Base-by-base conservation (phyloP, 2,113 vertebrate species). In the Piprites chloris region DNA sequence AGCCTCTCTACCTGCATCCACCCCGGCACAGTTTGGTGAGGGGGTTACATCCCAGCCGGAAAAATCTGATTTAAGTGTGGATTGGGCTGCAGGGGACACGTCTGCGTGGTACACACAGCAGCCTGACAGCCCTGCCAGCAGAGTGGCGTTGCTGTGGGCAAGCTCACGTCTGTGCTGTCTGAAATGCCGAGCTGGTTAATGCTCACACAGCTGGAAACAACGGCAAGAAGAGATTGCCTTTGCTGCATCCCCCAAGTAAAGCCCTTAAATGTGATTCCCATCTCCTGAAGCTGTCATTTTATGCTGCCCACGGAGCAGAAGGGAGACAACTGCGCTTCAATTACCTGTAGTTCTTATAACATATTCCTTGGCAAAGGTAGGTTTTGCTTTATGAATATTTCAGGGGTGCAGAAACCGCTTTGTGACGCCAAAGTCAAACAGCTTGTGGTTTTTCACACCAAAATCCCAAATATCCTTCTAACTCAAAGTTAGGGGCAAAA, bases 331-430 rank as follows among this genome's bases (percentile, higher is more conserved):
- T 49, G 35, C 26, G 52, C 21, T 68, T 85, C 87, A 61, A 14
- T 89, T 79, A 61, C 46, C n/a, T 53, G 16, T 58, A 73, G 49
- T 30, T 42, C 62, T 68, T 53, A 11, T 14, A 66, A 58, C 5
- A 1, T 35, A 30, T 76, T 76, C 83, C 62, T 83, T 85, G 62
- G 32, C 20, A 91, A 85, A 91, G 62, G 26, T 56, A 30, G 74
- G 69, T 76, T 76, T 87, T 87, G n/a, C 49, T 93, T 78, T 24
- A 81, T 79, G 44, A 44, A 68, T 95, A 61, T 92, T 89, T 78
- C 49, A 87, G 49, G n/a, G 56, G n/a, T 9, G 23, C 6, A 13
- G 44, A 78, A 85, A 42, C 32, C 69, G 53, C 62, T 23, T 23
- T 17, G 18, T 65, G 62, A 46, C 39, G 22, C 30, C 1, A 0